phyloP scores from a whole-genome alignment of 2,888 invertebrate genomes.

The Heliconius ismenius region DNA sequence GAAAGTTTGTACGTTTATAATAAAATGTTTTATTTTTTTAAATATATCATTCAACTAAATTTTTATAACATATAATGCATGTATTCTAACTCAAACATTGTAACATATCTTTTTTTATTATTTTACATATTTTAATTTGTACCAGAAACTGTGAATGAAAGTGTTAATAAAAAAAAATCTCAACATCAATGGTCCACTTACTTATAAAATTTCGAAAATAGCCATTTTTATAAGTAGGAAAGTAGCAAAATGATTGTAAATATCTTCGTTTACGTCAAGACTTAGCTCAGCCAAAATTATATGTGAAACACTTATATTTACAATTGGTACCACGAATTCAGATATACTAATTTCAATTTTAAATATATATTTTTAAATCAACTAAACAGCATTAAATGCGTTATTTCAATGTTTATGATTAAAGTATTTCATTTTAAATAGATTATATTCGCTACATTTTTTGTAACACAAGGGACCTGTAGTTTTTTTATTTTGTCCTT shows the following conservation, averaged over 20 bases:
- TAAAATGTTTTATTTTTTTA: background rate
- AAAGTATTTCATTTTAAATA: background rate
- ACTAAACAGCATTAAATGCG: constrained; percentile 69
- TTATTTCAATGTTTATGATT: constrained; percentile 1
- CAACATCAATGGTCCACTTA: constrained; percentile 34
- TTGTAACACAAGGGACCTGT: background rate
- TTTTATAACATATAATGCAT: background rate
- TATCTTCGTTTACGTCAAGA: constrained; percentile 29
- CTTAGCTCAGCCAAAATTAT: constrained; percentile 36
- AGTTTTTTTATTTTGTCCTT: background rate
- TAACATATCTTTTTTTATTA: background rate
- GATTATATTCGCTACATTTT: background rate
- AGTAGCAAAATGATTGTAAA: constrained; percentile 39
- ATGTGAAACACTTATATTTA: constrained; percentile 37
- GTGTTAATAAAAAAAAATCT: background rate
- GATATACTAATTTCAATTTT: constrained; percentile 48
- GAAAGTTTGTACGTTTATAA: constrained; percentile 6
- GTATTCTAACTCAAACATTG: background rate
- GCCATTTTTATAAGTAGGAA: constrained; percentile 21
- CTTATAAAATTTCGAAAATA: constrained; percentile 34
- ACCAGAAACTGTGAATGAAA: background rate
- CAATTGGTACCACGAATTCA: constrained; percentile 52
- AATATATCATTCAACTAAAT: background rate
- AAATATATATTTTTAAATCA: constrained; percentile 54
- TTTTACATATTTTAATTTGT: background rate